Base-by-base conservation (phyloP, 2,113 vertebrate genomes). In the Aegotheles bennettii region DNA sequence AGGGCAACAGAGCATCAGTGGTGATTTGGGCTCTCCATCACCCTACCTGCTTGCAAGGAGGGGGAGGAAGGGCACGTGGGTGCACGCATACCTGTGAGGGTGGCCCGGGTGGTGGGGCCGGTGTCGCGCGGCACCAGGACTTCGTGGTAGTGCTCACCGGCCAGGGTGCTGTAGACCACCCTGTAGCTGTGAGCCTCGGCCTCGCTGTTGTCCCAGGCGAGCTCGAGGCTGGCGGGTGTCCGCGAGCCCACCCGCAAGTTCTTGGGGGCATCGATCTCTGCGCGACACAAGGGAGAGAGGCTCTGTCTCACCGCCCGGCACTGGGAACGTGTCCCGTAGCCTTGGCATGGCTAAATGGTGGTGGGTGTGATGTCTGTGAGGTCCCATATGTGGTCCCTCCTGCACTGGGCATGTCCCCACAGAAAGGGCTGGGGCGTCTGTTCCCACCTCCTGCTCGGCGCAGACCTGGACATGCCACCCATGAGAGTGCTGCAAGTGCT, bases 191-290 rank as follows among this genome's bases (percentile, higher is more conserved):
- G 98, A 2, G 98, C 99, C 89, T 99, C 98, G 0, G 99, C 99
- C 91, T 99, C 99, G 7, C 99, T 99, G 97, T 99, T 99, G 96
- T 99, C 99, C 99, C 99, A 99, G 36, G 99, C 97, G 1, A 99
- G 97, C 87, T 99, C 99, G 29, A 99, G 98, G 69, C 97, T 98
- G 92, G 98, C 98, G 11, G 99, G 99, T 1, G 96, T 98, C 88
- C 98, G 98, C 7, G 98, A 98, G 53, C 99, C 96, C 25, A 99
- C 98, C 42, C 98, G 97, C 71, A 99, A 92, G 95, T 99, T 99
- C 97, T 99, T 99, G 68, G 99, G 99, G 24, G 99, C 99, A 78
- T 99, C 99, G 2, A 99, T 99, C 97, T 99, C 99, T 99, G 97
- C 77, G 13, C 84, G 91, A 98, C 88, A 98, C 97, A 97, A 97